Percentiles rank a stretch among this genome's conserved stretches.
phyloP scores from a whole-genome alignment of 2,113 vertebrate genomes.

The Caretta caretta region DNA sequence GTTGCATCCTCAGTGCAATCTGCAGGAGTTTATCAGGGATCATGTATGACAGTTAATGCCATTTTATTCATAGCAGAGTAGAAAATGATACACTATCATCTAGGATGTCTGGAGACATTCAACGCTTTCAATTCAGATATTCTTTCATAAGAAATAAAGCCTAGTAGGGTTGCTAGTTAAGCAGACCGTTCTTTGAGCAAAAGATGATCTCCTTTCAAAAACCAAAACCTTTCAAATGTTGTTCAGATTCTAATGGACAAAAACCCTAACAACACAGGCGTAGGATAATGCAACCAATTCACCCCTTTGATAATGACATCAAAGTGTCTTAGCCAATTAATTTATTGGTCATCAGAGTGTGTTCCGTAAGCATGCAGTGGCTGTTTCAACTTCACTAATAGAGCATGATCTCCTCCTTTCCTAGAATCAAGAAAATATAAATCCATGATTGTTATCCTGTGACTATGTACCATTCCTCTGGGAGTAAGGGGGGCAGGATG shows the following conservation, averaged over 20 bases:
- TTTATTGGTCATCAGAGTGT: neutral
- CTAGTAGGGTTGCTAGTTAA: neutral
- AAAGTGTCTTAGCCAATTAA: neutral
- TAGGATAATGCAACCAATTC: neutral
- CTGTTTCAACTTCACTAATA: neutral
- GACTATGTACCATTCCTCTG: neutral
- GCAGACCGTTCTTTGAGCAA: neutral
- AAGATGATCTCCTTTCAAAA: neutral
- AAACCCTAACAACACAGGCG: neutral
- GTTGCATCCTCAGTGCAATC: neutral
- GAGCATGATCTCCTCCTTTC: neutral
- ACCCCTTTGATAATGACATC: fast-evolving
- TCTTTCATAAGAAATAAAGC: neutral
- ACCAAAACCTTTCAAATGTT: neutral
- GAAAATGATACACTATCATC: neutral
- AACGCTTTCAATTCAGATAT: neutral
- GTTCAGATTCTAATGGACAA: neutral
- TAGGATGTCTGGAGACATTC: neutral
- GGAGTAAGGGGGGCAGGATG: neutral
- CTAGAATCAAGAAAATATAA: neutral
- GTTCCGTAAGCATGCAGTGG: neutral
- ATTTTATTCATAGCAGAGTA: neutral
- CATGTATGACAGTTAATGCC: neutral
- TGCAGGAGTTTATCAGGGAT: neutral
- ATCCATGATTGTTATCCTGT: neutral